These are phyloP conservation scores for Aleiodes leptofemur DNA, from an alignment of 2,888 invertebrate genomes.

Conservation along the genomic window DNA sequence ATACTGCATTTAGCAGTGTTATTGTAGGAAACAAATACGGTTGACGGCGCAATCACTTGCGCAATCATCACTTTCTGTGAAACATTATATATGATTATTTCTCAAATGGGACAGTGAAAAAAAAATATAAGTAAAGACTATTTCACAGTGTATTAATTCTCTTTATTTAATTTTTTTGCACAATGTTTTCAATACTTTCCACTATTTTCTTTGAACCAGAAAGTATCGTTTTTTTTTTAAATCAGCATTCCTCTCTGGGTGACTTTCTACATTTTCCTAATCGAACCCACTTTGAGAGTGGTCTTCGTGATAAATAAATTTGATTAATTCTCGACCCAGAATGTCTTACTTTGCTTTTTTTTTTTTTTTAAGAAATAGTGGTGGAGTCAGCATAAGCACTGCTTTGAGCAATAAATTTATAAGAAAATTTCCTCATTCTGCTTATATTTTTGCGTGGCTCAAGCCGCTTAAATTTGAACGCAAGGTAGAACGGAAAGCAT, in stretches of 20 bases:
- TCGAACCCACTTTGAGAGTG: conserved; percentile 22
- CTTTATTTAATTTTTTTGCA: not conserved
- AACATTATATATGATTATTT: conserved; percentile 17
- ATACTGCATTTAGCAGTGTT: not conserved
- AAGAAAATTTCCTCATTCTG: not conserved
- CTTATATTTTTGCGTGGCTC: too few relatives aligned
- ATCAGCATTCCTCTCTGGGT: conserved; percentile 17
- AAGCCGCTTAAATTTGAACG: too few relatives aligned
- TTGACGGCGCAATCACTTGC: conserved; percentile 24
- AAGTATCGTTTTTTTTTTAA: conserved; percentile 20
- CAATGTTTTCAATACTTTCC: conserved; percentile 20
- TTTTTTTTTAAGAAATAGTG: conserved; percentile 3
- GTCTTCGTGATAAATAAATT: not conserved
- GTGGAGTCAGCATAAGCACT: not conserved
- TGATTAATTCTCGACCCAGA: not conserved
- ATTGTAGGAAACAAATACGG: conserved; percentile 19
- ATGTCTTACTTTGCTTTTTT: conserved; percentile 8
- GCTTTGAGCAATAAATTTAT: not conserved
- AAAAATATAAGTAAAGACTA: not conserved
- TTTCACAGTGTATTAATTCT: not conserved
- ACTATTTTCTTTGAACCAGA: conserved; percentile 6
- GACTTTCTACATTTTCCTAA: conserved; percentile 41
- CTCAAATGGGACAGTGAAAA: conserved; percentile 18
- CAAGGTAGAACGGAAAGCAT: too few relatives aligned
- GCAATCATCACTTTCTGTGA: conserved; percentile 32